Base-by-base conservation (phyloP, 2,888 invertebrate species). In the Siphonodentalium dalli region DNA sequence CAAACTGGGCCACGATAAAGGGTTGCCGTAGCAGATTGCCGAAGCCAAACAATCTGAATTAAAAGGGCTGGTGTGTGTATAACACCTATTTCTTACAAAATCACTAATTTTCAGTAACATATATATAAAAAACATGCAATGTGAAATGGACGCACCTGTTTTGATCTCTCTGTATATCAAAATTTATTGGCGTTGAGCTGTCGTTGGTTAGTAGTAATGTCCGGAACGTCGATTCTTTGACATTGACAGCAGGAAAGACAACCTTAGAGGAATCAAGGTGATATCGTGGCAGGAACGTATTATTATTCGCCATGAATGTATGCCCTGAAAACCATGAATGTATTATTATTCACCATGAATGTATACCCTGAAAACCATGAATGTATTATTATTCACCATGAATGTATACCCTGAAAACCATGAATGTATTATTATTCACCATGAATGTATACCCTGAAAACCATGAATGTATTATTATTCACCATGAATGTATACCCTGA, bases 201-300 rank as follows among this genome's bases (percentile, higher is more conserved):
- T 54, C 64, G 62, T 80, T 80, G 31, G 56, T 59, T 47, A 81
- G 53, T 23, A 72, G 49, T 26, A 80, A 24, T 1, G 77, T 79
- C 21, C 77, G 62, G 62, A 76, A 79, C 1, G 78, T 61, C 0
- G 73, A 66, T 53, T 79, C 77, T 28, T 73, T 68, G 1, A 70
- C 50, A 57, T 78, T 78, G 28, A 77, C 71, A 2, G 78, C 77
- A 1, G 80, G 74, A 59, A 81, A 80, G 5, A 77, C 72, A 6
- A 80, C 52, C 4, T 63, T 54, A 13, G 63, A 44, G 1, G 70
- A 55, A 55, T 75, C 73, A 29, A 80, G 42, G 5, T 39, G 57
- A 40, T 66, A 66, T n/a, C 74, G 65, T 1, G 81, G 80, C 54
- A 78, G 62, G 62, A 79, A 80, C 1, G 76, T 74, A 61, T 80